Evolutionary conservation across 2,797 vertebrate genomes (phyloP).

Genomic region (Microctenopoma steveboyesi): DNA sequence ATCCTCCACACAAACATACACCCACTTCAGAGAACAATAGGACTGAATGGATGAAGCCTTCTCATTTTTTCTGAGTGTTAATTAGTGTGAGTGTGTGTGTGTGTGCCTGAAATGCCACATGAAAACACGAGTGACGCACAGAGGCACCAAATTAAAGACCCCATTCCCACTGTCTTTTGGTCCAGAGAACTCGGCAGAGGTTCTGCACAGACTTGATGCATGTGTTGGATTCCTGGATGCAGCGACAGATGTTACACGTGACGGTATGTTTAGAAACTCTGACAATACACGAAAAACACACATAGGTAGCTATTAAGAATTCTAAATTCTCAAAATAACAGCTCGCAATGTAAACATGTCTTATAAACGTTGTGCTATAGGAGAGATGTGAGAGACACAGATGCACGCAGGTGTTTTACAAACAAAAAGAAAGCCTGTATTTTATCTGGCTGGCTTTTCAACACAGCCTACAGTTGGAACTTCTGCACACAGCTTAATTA

Average conservation of each 20-base stretch:
- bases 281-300: background rate
- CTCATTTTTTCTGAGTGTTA: slow-evolving; percentile 17
- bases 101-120: slow-evolving; percentile 14
- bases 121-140: slow-evolving; percentile 3
- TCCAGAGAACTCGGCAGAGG: too few relatives aligned
- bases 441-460: background rate
- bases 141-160: background rate
- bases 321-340: background rate
- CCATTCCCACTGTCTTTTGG: too few relatives aligned
- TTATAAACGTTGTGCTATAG: background rate
- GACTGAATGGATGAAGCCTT: slow-evolving; percentile 39
- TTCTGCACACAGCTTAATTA: background rate
- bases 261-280: background rate
- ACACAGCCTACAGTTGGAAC: background rate
- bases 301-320: background rate
- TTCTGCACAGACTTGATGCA: too few relatives aligned
- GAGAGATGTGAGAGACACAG: background rate
- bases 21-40: slow-evolving; percentile 22
- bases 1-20: slow-evolving; percentile 15
- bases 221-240: too few relatives aligned
- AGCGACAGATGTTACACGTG: too few relatives aligned
- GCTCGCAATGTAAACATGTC: background rate
- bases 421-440: background rate
- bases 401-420: background rate
- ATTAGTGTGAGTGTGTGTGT: slow-evolving; percentile 14